A percentile compares a stretch with the other conserved stretches of the same genome.
These are phyloP conservation scores for Eretmodus cyanostictus DNA, from an alignment of 2,113 vertebrate genomes.

Conservation along the genomic window DNA sequence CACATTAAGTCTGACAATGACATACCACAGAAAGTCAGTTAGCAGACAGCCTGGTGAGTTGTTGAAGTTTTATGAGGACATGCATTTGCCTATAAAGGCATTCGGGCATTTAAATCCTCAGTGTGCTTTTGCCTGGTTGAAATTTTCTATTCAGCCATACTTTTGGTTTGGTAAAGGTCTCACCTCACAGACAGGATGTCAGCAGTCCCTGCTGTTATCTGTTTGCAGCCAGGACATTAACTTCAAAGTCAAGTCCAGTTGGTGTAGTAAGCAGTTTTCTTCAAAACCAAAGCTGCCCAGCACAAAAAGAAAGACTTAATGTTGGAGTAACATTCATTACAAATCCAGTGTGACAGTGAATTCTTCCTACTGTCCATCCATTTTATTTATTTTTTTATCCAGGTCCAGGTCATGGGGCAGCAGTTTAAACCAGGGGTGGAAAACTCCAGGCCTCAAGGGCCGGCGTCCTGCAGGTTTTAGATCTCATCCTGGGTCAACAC, in stretches of 20 bases:
- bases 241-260: neutral
- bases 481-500: neutral
- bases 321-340: neutral
- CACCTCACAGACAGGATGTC: neutral
- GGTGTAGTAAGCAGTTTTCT: neutral
- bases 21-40: neutral
- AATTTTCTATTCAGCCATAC: neutral
- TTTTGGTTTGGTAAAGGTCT: neutral
- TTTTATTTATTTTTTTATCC: neutral
- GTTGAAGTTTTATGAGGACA: neutral
- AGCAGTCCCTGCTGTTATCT: neutral
- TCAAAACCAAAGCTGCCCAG: neutral
- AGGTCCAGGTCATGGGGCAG: neutral
- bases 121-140: neutral
- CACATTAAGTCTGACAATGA: neutral
- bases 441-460: neutral
- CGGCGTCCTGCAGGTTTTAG: rapidly evolving
- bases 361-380: neutral
- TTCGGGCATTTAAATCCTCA: neutral
- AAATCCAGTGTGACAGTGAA: neutral
- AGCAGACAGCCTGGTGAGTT: neutral
- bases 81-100: neutral
- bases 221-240: neutral
- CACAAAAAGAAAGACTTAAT: neutral
- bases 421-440: neutral